Conservation (phyloP, 2,797 vertebrate species). For the Thripadectes ignobilis region DNA sequence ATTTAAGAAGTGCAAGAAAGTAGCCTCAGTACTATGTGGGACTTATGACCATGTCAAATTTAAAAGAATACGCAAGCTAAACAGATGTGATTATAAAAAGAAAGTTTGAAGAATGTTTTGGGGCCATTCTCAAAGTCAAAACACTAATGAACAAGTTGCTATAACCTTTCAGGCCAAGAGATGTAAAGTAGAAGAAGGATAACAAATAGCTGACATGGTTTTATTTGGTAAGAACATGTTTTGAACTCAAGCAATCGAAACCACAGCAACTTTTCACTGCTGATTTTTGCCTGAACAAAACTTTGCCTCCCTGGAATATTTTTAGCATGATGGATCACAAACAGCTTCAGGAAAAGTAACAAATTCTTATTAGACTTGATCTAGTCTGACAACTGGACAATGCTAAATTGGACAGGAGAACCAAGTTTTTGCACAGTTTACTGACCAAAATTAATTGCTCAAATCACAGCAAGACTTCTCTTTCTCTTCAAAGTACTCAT, state of each 20-base stretch:
- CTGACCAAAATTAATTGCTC: slow-evolving; percentile 25
- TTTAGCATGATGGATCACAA: neutral
- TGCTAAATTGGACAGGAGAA: neutral
- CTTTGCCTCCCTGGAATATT: neutral
- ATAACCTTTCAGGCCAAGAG: neutral
- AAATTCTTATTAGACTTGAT: neutral
- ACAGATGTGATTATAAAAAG: neutral
- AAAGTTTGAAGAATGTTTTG: neutral
- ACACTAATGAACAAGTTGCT: neutral
- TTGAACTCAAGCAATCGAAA: neutral
- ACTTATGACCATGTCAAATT: neutral
- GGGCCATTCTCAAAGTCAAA: neutral
- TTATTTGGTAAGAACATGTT: neutral
- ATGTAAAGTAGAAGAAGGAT: neutral
- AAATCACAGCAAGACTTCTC: neutral
- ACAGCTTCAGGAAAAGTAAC: neutral
- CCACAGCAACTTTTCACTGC: neutral
- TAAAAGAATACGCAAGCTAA: neutral
- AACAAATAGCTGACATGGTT: neutral
- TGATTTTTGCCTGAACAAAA: neutral
- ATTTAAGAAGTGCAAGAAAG: neutral
- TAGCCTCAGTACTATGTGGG: neutral
- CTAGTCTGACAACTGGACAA: neutral
- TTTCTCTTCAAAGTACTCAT: neutral
- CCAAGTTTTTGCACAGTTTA: neutral